Percentiles rank a stretch among this genome's conserved stretches.
phyloP scores from a whole-genome alignment of 2,113 vertebrate species.

The Oryctolagus cuniculus region DNA sequence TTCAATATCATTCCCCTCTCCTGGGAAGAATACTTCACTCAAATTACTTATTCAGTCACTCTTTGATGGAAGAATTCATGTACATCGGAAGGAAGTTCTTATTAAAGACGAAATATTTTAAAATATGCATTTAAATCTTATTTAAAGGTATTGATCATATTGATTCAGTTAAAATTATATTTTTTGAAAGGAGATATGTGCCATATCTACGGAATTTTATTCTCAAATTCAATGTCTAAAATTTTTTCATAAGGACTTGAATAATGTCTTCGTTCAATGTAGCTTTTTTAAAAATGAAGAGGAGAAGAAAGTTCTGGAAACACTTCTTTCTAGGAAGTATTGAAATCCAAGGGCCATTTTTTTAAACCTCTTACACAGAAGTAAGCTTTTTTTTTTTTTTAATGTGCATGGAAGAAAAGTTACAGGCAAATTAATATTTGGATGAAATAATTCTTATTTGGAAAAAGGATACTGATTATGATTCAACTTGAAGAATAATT shows the following conservation, averaged over 20 bases:
- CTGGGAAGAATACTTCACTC: background rate
- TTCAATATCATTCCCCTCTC: background rate
- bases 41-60: background rate
- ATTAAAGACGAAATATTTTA: background rate
- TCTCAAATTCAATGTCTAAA: background rate
- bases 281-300: background rate
- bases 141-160: background rate
- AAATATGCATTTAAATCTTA: background rate
- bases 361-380: background rate
- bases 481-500: slow-evolving; percentile 27
- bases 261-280: background rate
- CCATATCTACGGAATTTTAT: background rate
- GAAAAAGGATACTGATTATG: background rate
- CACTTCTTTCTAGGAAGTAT: background rate
- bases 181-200: background rate
- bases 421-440: slow-evolving; percentile 47
- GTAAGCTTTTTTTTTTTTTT: background rate
- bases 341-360: background rate
- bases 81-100: background rate
- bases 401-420: background rate
- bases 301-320: background rate
- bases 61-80: background rate
- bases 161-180: background rate
- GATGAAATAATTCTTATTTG: background rate
- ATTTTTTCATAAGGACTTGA: background rate